phyloP scores from a whole-genome alignment of 2,113 vertebrate species.

The Asarcornis scutulata region DNA sequence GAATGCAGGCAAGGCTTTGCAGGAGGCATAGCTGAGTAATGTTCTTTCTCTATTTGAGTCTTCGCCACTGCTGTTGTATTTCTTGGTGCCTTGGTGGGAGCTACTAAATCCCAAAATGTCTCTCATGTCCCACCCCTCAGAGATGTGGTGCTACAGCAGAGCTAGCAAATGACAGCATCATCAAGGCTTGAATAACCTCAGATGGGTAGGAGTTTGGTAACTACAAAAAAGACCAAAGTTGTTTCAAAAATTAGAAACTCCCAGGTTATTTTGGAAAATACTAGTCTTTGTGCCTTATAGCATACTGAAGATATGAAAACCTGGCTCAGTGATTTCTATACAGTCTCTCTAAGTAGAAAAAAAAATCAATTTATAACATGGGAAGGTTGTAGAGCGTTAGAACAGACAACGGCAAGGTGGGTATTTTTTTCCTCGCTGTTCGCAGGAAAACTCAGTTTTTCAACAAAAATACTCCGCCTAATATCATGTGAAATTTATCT shows the following conservation, averaged over 20 bases:
- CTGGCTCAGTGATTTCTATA: background rate
- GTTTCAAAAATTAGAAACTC: background rate
- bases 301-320: background rate
- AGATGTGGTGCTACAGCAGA: background rate
- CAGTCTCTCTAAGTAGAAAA: background rate
- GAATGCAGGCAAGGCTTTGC: background rate
- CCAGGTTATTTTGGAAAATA: background rate
- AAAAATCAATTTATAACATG: background rate
- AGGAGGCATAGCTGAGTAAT: background rate
- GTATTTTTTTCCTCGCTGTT: background rate
- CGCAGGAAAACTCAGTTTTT: background rate
- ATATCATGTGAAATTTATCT: background rate
- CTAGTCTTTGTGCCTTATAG: background rate
- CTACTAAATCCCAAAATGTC: background rate
- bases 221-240: background rate
- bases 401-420: background rate
- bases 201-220: background rate
- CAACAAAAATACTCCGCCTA: background rate
- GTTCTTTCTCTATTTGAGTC: background rate
- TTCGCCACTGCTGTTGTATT: rapidly evolving
- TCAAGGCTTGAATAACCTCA: background rate
- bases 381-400: background rate
- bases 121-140: background rate
- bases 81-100: background rate
- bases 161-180: background rate